Conservation (phyloP, 53 echinoderm and acorn worm genomes). For the Apostichopus leukothele region DNA sequence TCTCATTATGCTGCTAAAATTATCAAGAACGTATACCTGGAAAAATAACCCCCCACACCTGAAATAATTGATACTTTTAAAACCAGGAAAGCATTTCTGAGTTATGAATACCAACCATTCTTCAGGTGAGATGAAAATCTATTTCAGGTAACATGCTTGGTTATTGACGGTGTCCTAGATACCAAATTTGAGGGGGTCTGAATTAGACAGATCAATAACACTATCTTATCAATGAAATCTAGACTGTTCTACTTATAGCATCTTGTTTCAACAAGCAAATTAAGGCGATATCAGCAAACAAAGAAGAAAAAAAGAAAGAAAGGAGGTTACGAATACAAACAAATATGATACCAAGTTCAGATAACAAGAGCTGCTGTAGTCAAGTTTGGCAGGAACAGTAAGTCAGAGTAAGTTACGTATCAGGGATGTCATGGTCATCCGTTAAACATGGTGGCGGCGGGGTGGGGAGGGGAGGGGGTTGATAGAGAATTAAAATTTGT, state of each 20-base stretch:
- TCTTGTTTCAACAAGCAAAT: conserved; percentile 3
- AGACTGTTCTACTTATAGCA: conserved; percentile 7
- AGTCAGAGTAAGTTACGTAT: no score
- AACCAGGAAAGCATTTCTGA: background rate
- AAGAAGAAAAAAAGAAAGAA: background rate
- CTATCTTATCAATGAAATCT: conserved; percentile 30
- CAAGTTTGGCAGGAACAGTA: no score
- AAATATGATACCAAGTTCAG: background rate
- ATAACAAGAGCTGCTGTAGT: no score
- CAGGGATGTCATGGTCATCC: no score
- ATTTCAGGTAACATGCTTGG: conserved; percentile 17
- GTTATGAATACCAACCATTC: conserved; percentile 29
- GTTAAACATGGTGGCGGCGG: no score
- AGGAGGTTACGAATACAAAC: conserved; percentile 1
- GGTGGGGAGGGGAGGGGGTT: no score
- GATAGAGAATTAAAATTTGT: no score
- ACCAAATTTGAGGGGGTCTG: conserved; percentile 35
- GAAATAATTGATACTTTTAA: background rate
- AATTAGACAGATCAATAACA: conserved; percentile 17
- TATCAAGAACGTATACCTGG: background rate
- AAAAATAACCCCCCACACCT: conserved; percentile 1
- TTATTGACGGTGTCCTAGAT: conserved; percentile 32
- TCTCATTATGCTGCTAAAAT: background rate
- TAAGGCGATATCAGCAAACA: background rate
- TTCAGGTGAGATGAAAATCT: conserved; percentile 39